Conservation (phyloP, 1,140 invertebrate species). For the Rhagoletis pomonella region DNA sequence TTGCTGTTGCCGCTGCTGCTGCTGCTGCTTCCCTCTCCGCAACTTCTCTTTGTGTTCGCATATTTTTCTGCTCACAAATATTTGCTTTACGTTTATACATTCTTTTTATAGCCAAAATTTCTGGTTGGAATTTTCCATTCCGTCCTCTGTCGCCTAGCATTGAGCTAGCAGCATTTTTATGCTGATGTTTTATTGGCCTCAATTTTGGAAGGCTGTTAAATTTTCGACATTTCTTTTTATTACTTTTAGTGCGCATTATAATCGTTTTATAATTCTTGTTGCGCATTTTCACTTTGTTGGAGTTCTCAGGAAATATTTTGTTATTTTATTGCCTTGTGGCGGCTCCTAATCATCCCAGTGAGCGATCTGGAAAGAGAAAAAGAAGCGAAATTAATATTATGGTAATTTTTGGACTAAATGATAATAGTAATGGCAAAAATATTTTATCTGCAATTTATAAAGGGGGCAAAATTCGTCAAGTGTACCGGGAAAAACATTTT, state of each 20-base stretch:
- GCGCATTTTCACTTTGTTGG: background rate
- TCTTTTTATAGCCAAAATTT: constrained; percentile 22
- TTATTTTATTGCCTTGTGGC: background rate
- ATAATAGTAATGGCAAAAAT: too few species aligned
- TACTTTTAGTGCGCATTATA: background rate
- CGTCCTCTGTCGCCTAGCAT: background rate
- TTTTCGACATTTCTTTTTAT: background rate
- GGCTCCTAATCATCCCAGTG: background rate
- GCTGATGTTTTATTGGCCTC: background rate
- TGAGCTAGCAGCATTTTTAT: background rate
- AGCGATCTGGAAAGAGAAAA: background rate
- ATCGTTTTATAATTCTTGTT: background rate
- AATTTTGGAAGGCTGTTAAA: background rate
- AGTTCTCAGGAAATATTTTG: background rate
- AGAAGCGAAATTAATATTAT: too few species aligned
- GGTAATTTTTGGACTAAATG: too few species aligned
- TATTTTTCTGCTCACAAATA: background rate
- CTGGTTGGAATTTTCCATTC: background rate
- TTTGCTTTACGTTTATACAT: background rate
- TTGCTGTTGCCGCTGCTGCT: background rate
- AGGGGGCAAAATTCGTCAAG: too few species aligned
- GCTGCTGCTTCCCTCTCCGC: background rate
- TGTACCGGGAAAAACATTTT: too few species aligned
- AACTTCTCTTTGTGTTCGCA: background rate
- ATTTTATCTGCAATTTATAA: too few species aligned